Evolutionary conservation across 2,888 invertebrate species (phyloP).

Genomic region (Liodrosophila aerea): DNA sequence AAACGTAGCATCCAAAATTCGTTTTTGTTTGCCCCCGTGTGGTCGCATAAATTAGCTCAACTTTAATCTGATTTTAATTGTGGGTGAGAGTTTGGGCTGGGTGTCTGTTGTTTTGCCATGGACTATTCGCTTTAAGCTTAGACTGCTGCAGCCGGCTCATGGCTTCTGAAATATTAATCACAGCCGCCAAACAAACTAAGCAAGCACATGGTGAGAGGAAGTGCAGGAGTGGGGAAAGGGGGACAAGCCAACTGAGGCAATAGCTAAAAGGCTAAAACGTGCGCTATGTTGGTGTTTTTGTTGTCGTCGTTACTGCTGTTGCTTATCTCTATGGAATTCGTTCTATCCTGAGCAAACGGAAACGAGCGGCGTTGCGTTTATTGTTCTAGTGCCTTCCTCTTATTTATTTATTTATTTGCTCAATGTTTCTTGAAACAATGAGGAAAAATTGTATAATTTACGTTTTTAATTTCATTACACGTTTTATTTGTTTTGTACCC

Average conservation of each 20-base stretch:
- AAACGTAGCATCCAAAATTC: slow-evolving; percentile 40
- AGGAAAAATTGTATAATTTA: slow-evolving; percentile 52
- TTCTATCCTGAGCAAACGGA: slow-evolving; percentile 42
- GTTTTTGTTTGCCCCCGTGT: slow-evolving; percentile 75
- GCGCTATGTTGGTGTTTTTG: background rate
- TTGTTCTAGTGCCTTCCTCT: slow-evolving; percentile 19
- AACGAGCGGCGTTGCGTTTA: background rate
- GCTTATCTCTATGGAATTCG: slow-evolving; percentile 30
- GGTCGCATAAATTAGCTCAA: slow-evolving; percentile 80
- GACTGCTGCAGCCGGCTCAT: slow-evolving; percentile 20
- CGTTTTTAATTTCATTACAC: slow-evolving; percentile 66
- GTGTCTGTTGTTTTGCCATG: slow-evolving; percentile 44
- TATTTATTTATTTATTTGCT: slow-evolving; percentile 64
- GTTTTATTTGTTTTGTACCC: slow-evolving; percentile 48
- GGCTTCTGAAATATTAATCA: slow-evolving; percentile 71
- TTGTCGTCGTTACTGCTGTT: background rate
- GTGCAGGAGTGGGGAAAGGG: slow-evolving; percentile 20
- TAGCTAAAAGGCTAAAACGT: slow-evolving; percentile 37
- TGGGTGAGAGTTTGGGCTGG: slow-evolving; percentile 28
- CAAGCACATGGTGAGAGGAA: slow-evolving; percentile 21
- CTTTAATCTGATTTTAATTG: slow-evolving; percentile 79
- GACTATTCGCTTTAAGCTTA: slow-evolving; percentile 39
- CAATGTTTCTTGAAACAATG: slow-evolving; percentile 9
- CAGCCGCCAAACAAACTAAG: slow-evolving; percentile 32
- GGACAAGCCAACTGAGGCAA: slow-evolving; percentile 48